A percentile compares a stretch with the other conserved stretches of the same genome.
phyloP scores from a whole-genome alignment of 2,888 invertebrate genomes.

The Resseliella maxima region DNA sequence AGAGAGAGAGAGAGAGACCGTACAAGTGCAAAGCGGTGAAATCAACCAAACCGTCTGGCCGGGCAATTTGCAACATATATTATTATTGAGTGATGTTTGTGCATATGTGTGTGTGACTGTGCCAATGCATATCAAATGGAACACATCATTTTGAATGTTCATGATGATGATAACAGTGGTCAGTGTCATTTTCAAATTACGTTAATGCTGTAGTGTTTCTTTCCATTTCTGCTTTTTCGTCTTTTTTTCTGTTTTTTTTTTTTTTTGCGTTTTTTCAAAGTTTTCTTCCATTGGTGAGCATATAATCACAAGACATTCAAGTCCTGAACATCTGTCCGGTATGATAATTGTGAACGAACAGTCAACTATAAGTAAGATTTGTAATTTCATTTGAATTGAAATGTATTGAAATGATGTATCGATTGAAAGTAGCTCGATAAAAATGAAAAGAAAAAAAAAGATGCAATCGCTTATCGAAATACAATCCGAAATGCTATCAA shows the following conservation, averaged over 20 bases:
- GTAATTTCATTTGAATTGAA: neutral
- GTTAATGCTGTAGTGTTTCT: neutral
- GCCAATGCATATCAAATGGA: constrained; percentile 41
- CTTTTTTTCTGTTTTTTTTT: neutral
- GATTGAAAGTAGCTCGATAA: neutral
- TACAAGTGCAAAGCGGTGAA: no score
- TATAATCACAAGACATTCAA: constrained; percentile 34
- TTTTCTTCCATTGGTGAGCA: neutral
- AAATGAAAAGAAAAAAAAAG: neutral
- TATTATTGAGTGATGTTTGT: constrained; percentile 30
- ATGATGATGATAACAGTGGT: constrained; percentile 44
- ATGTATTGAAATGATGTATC: neutral
- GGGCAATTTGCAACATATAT: constrained; percentile 9
- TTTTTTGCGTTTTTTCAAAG: neutral
- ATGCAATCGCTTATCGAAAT: no score
- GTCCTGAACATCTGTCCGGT: neutral
- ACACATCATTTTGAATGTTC: constrained; percentile 42
- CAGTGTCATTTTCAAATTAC: constrained; percentile 48
- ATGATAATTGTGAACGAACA: neutral
- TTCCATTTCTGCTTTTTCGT: no score
- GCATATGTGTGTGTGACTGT: no score
- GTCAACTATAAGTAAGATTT: neutral
- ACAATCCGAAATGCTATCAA: neutral
- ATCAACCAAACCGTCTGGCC: neutral
- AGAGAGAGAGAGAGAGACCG: neutral